Conservation (phyloP, 2,797 vertebrate genomes). For the Cyprinodon diabolis region DNA sequence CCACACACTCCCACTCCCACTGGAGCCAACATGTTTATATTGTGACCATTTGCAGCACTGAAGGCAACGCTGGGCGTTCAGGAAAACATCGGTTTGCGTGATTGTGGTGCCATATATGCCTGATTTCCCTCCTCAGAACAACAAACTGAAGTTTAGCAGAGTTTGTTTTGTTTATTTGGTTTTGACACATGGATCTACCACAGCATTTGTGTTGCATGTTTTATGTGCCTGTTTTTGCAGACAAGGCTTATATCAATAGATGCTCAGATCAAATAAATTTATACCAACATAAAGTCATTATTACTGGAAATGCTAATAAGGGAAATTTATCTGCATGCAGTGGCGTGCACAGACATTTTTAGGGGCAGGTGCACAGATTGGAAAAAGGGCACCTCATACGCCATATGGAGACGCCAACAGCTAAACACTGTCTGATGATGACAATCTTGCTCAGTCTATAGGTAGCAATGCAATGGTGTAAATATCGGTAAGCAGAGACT, state of each 20-base stretch:
- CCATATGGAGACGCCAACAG: no score
- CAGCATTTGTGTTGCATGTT: not conserved
- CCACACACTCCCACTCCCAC: slow-evolving; percentile 14
- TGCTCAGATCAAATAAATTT: not conserved
- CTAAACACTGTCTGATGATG: no score
- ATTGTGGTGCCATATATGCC: not conserved
- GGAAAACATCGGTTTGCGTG: not conserved
- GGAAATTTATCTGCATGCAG: no score
- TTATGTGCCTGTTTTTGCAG: no score
- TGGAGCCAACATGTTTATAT: not conserved
- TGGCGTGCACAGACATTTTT: no score
- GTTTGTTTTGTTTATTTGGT: not conserved
- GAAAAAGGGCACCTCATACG: no score
- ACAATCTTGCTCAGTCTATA: no score
- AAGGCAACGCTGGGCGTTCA: not conserved
- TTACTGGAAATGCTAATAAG: no score
- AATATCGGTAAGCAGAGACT: no score
- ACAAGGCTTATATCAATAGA: not conserved
- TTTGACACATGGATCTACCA: not conserved
- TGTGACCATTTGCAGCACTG: not conserved
- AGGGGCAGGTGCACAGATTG: no score
- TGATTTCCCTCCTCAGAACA: not conserved
- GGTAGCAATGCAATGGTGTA: no score
- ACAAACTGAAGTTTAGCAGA: not conserved
- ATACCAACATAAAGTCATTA: not conserved